A percentile compares a stretch with the other conserved stretches of the same genome.
Conservation (phyloP, 2,888 invertebrate genomes). For the Masnerella sp. region DNA sequence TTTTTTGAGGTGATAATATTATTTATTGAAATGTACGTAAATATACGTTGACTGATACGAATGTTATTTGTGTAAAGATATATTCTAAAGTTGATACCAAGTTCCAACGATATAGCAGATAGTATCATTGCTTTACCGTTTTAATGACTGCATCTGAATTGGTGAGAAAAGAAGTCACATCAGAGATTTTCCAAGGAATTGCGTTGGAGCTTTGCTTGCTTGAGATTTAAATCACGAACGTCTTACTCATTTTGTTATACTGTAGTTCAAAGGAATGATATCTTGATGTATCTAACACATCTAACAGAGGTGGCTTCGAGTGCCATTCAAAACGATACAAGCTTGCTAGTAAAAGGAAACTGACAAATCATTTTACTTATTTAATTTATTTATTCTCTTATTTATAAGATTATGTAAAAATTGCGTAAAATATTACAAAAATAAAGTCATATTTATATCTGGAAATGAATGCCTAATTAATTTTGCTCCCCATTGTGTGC, state of each 20-base stretch:
- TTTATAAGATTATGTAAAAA: slow-evolving; percentile 60
- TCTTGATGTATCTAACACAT: slow-evolving; percentile 41
- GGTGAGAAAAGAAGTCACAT: slow-evolving; percentile 49
- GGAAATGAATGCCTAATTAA: slow-evolving; percentile 29
- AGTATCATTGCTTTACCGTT: slow-evolving; percentile 54
- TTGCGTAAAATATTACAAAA: slow-evolving; percentile 56
- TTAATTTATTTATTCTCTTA: slow-evolving; percentile 64
- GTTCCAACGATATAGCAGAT: slow-evolving; percentile 37
- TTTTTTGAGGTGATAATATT: slow-evolving; percentile 26
- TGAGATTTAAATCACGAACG: slow-evolving; percentile 39
- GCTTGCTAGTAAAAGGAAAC: slow-evolving; percentile 47
- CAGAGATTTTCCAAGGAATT: slow-evolving; percentile 32
- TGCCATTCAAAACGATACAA: slow-evolving; percentile 50
- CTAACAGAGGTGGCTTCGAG: slow-evolving; percentile 51
- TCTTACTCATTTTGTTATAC: slow-evolving; percentile 33
- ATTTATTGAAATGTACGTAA: slow-evolving; percentile 31
- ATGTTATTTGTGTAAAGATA: slow-evolving; percentile 27
- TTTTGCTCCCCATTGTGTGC: too few species aligned
- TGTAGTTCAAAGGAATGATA: slow-evolving; percentile 36
- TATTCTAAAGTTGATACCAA: slow-evolving; percentile 46
- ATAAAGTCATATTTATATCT: slow-evolving; percentile 61
- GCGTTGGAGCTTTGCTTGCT: slow-evolving; percentile 32
- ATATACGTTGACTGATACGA: slow-evolving; percentile 44
- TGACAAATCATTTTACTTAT: slow-evolving; percentile 59
- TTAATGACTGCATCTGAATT: slow-evolving; percentile 52